Evolutionary conservation across 2,113 vertebrate genomes (phyloP).

Genomic region (Dolichotis patagonum): DNA sequence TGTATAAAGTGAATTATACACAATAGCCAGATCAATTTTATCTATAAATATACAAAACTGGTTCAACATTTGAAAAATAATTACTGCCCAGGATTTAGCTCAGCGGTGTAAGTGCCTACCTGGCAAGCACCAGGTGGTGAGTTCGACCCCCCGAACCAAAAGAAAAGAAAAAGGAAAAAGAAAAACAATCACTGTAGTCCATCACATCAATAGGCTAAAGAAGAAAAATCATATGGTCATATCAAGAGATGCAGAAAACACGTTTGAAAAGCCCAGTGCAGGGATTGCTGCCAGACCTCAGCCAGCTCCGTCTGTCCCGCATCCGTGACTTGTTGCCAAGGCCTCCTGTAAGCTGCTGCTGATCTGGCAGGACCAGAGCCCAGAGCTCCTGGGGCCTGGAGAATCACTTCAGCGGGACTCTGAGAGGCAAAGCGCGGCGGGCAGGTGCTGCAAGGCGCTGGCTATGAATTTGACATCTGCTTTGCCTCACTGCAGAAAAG

Average conservation of each 20-base stretch:
- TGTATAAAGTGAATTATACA: not conserved
- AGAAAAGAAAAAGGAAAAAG: no score
- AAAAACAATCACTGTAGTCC: not conserved
- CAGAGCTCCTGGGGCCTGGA: conserved; percentile 92
- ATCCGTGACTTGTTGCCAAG: conserved; percentile 82
- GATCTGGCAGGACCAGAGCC: conserved; percentile 94
- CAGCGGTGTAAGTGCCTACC: no score
- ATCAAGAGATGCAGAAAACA: not conserved
- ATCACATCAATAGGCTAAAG: not conserved
- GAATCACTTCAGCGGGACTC: conserved; percentile 94
- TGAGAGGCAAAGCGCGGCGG: conserved; percentile 92
- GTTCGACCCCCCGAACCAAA: no score
- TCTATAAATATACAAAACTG: not conserved
- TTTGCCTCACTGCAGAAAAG: not conserved
- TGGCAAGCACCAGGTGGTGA: no score
- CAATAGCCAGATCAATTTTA: not conserved
- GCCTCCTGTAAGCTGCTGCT: conserved; percentile 93
- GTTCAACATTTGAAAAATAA: not conserved
- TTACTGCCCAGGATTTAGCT: no score
- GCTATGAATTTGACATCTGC: not conserved
- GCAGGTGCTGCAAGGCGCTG: conserved; percentile 90
- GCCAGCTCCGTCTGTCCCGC: not conserved
- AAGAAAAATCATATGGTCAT: not conserved
- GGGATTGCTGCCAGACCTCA: no score
- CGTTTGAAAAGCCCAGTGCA: not conserved